phyloP scores from a whole-genome alignment of 2,888 invertebrate genomes.

The Amphipyra berbera region DNA sequence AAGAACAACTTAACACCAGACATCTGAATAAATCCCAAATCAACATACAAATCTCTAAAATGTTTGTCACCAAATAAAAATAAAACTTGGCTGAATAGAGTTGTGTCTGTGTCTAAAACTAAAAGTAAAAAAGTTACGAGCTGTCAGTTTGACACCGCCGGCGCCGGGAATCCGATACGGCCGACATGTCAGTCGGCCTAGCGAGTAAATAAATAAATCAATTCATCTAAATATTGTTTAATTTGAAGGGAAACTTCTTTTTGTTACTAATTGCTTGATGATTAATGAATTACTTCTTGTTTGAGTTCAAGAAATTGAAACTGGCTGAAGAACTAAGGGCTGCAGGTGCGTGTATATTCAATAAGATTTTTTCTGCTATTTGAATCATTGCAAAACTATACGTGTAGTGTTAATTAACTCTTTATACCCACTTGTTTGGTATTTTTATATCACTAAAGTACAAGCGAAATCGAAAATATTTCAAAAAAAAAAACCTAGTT shows the following conservation, averaged over 20 bases:
- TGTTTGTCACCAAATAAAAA: conserved; percentile 79
- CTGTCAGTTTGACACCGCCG: conserved; percentile 83
- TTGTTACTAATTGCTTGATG: conserved; percentile 55
- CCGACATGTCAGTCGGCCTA: conserved; percentile 81
- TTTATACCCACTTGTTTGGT: too few species aligned
- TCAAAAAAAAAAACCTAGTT: too few species aligned
- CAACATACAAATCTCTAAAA: conserved; percentile 67
- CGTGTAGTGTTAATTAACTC: too few species aligned
- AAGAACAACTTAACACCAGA: conserved; percentile 59
- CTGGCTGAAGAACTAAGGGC: conserved; percentile 29
- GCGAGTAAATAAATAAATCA: conserved; percentile 68
- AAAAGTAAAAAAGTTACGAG: conserved; percentile 73
- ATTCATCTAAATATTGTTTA: conserved; percentile 53
- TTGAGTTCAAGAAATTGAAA: conserved; percentile 30
- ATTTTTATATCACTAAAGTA: too few species aligned
- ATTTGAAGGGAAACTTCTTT: conserved; percentile 44
- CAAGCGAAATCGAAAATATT: too few species aligned
- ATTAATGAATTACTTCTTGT: conserved; percentile 32
- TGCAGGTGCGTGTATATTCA: conserved; percentile 1
- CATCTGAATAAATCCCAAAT: conserved; percentile 66
- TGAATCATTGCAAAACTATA: too few species aligned
- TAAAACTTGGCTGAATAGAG: conserved; percentile 72
- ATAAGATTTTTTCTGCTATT: background rate
- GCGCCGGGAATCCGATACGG: conserved; percentile 78
- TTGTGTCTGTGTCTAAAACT: conserved; percentile 69